These are phyloP conservation scores for Eurytoma adleriae DNA, from an alignment of 2,888 invertebrate genomes.

Conservation along the genomic window DNA sequence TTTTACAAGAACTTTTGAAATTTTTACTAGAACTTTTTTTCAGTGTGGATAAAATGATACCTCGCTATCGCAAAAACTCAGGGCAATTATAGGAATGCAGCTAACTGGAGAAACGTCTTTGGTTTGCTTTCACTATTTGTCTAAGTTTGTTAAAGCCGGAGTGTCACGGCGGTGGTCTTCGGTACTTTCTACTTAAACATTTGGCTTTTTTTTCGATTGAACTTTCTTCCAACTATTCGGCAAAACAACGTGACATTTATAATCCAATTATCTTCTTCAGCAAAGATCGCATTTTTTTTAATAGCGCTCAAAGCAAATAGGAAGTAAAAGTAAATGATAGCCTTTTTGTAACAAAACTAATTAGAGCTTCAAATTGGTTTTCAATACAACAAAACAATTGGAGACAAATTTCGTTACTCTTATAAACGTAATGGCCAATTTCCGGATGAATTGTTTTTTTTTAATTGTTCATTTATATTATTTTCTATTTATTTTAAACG, in stretches of 20 bases:
- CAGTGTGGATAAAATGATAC: background rate
- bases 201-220: background rate
- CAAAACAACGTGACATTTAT: background rate
- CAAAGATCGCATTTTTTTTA: too few species aligned
- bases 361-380: background rate
- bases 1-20: too few species aligned
- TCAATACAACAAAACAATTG: background rate
- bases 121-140: conserved; percentile 18
- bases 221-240: background rate
- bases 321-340: too few species aligned
- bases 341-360: background rate
- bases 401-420: too few species aligned
- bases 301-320: too few species aligned
- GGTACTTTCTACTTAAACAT: conserved; percentile 17
- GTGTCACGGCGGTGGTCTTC: conserved; percentile 1
- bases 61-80: background rate
- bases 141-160: background rate
- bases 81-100: background rate
- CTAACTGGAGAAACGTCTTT: background rate
- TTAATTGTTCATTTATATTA: too few species aligned
- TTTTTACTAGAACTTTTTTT: background rate
- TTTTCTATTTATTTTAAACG: too few species aligned
- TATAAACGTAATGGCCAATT: too few species aligned
- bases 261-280: background rate
- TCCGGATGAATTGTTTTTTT: too few species aligned